Conservation (phyloP, 2,888 invertebrate species). For the Sesia bembeciformis region DNA sequence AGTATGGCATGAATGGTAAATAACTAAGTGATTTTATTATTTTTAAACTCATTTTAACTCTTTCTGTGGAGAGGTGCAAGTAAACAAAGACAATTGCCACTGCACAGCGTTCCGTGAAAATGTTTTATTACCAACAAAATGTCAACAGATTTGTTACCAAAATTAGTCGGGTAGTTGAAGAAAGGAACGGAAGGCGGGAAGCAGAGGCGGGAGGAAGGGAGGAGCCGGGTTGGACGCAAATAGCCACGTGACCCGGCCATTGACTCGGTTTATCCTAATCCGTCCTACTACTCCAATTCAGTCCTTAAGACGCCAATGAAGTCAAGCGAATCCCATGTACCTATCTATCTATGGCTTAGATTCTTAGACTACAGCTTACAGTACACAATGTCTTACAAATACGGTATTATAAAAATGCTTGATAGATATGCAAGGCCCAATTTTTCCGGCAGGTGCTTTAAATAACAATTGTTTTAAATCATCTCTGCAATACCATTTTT, state of each 20-base stretch:
- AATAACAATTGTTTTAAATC: no score
- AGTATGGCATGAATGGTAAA: not conserved
- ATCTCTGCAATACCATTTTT: no score
- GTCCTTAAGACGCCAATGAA: constrained; percentile 28
- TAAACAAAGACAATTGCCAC: not conserved
- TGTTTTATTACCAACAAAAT: constrained; percentile 13
- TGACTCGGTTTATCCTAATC: constrained; percentile 73
- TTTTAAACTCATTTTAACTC: not conserved
- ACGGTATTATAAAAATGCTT: no score
- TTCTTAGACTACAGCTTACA: no score
- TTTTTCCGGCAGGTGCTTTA: no score
- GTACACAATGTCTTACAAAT: no score
- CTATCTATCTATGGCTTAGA: constrained; percentile 1
- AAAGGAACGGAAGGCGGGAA: constrained; percentile 37
- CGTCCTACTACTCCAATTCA: constrained; percentile 71
- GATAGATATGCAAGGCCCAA: no score
- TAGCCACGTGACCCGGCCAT: constrained; percentile 72
- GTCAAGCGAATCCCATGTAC: constrained; percentile 19
- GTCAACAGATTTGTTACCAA: constrained; percentile 51
- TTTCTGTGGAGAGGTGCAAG: not conserved
- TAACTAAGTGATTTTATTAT: not conserved
- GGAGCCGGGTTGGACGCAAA: constrained; percentile 54
- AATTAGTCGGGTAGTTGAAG: constrained; percentile 58
- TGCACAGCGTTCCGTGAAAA: not conserved
- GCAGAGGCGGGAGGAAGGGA: constrained; percentile 26